Base-by-base conservation (phyloP, 53 echinoderm and acorn worm species). In the Temnopleurus reevesii region DNA sequence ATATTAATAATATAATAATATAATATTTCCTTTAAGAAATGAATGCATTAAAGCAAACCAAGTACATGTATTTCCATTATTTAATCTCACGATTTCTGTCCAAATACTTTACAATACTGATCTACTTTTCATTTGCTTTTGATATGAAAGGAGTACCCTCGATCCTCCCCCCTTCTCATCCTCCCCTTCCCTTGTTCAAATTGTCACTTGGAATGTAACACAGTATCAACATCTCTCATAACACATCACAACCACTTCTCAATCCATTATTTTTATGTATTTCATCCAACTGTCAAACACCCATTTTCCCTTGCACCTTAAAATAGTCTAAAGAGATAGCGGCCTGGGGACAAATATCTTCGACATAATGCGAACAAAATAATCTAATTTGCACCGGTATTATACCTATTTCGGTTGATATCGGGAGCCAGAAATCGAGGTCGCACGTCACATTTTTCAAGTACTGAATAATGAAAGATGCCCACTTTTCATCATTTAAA, bases 331-430 rank as follows among this genome's bases (percentile, higher is more conserved):
- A 38, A 71, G 35, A 71, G 71, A 41, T 71, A 71, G 23, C 71
- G 41, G 71, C 71, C 71, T 8, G 43, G 38, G 71, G 71, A 71
- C 71, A 71, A 71, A 71, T 71, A 71, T 71, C 71, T 71, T 41
- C n/a, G 36, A 36, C 71, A 71, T 71, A 71, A 71, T 71, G 41
- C 71, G 71, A 71, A 71, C 71, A 71, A 71, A 71, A 71, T 71
- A 71, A 71, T 71, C 71, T 71, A 43, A 71, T 71, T 71, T 71
- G 71, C 71, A 71, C 71, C 6, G 71, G 71, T 41, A 71, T 71
- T 71, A 4, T 6, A 56, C 56, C 56, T 5, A 56, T 5, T 5
- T 41, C 71, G 36, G 23, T 71, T 71, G 36, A 71, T 13, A n/a
- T 71, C 41, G 19, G 2, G 15, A 1, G 21, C 21, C 3, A 71